phyloP scores from a whole-genome alignment of 2,113 vertebrate species.

The Bufo bufo region DNA sequence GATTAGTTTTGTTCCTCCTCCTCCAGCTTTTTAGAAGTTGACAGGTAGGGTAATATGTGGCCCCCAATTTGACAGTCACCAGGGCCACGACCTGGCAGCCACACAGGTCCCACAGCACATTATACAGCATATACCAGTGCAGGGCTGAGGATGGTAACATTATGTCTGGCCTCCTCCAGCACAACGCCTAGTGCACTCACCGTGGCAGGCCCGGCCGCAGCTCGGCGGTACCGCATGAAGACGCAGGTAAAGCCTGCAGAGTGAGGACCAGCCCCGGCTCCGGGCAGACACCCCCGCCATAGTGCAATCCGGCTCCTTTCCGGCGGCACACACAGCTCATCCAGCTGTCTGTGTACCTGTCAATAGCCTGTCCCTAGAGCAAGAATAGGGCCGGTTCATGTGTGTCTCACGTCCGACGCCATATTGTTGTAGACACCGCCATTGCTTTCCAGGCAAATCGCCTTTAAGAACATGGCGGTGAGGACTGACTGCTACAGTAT shows the following conservation, averaged over 20 bases:
- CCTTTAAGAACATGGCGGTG: neutral
- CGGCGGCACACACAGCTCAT: constrained; percentile 8
- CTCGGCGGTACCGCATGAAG: constrained; percentile 60
- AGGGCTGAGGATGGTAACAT: neutral
- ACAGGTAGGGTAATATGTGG: neutral
- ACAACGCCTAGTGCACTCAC: constrained; percentile 65
- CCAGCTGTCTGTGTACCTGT: constrained; percentile 31
- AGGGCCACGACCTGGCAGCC: neutral
- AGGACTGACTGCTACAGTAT: neutral
- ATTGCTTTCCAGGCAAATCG: neutral
- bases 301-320: constrained; percentile 29
- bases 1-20: too few relatives aligned
- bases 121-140: too few relatives aligned
- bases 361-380: neutral
- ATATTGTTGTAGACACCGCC: neutral
- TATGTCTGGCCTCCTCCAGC: neutral
- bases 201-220: constrained; percentile 62
- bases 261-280: constrained; percentile 69
- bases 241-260: constrained; percentile 68
- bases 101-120: too few relatives aligned
- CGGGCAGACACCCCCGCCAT: constrained; percentile 69
- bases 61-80: neutral
- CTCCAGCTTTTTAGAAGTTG: too few relatives aligned
- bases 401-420: neutral
- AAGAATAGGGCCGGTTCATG: rapidly evolving